Percentiles rank a stretch among this genome's conserved stretches.
Evolutionary conservation across 2,888 invertebrate genomes (phyloP).

Genomic region (Drosophila diplacantha): DNA sequence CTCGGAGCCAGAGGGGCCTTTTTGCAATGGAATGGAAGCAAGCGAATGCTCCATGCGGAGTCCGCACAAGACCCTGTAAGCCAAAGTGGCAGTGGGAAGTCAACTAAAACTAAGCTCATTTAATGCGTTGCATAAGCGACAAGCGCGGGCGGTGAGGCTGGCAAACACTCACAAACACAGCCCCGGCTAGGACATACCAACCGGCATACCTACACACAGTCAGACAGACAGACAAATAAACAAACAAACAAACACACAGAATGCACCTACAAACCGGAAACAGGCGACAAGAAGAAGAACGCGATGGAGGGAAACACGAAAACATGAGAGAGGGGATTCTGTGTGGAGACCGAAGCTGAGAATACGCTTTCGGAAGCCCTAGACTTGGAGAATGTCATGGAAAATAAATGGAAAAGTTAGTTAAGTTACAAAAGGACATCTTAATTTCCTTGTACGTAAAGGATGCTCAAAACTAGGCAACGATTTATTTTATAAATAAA

Average conservation of each 20-base stretch:
- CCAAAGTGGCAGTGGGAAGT: constrained; percentile 69
- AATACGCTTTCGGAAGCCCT: neutral
- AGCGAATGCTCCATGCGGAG: constrained; percentile 14
- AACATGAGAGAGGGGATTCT: neutral
- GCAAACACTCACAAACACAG: constrained; percentile 16
- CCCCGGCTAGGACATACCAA: neutral
- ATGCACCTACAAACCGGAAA: constrained; percentile 31
- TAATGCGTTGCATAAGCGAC: constrained; percentile 68
- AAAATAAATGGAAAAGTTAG: neutral
- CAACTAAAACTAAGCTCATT: constrained; percentile 71
- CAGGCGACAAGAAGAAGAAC: constrained; percentile 41
- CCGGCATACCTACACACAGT: neutral
- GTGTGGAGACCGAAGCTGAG: neutral
- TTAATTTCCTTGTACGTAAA: no score
- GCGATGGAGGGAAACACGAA: constrained; percentile 15
- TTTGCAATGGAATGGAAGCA: neutral
- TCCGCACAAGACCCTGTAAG: constrained; percentile 45
- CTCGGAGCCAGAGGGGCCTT: neutral
- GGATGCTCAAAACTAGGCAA: no score
- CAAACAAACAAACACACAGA: constrained; percentile 10
- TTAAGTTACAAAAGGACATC: no score
- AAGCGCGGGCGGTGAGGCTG: constrained; percentile 16
- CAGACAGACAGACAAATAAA: neutral
- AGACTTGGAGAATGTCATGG: rapidly evolving
- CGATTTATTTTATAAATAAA: no score